phyloP scores from a whole-genome alignment of 1,140 invertebrate species.

The Cotesia chilonis region DNA sequence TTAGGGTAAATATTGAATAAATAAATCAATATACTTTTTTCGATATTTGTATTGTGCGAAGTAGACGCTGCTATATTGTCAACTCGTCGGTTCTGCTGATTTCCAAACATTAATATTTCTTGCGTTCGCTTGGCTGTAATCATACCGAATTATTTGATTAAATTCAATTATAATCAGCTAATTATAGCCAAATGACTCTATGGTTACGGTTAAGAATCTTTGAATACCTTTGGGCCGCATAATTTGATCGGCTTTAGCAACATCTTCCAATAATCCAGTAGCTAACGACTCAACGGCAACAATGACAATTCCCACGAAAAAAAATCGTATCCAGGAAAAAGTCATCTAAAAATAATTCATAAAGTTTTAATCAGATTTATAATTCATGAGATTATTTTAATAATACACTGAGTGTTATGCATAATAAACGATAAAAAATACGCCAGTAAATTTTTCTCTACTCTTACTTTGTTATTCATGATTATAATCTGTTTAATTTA shows the following conservation, averaged over 20 bases:
- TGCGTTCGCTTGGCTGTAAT: conserved; percentile 59
- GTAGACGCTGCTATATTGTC: conserved; percentile 41
- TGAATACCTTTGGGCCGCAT: conserved; percentile 52
- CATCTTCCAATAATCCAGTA: conserved; percentile 45
- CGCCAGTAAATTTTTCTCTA: too few species aligned
- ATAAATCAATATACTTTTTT: conserved; percentile 52
- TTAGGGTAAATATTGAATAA: background rate
- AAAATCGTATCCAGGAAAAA: conserved; percentile 42
- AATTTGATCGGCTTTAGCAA: conserved; percentile 46
- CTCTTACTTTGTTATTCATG: background rate
- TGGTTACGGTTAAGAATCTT: background rate
- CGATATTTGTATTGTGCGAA: conserved; percentile 43
- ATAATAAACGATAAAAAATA: too few species aligned
- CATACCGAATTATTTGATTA: conserved; percentile 18
- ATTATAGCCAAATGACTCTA: background rate
- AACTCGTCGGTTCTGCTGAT: conserved; percentile 59
- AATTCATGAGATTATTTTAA: background rate
- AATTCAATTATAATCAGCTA: background rate
- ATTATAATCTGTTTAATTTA: too few species aligned
- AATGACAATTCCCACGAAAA: conserved; percentile 45
- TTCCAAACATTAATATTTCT: conserved; percentile 63
- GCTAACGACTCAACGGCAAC: conserved; percentile 43
- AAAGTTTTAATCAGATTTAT: conserved; percentile 21
- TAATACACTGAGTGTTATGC: background rate
- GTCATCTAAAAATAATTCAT: conserved; percentile 45